phyloP scores from a whole-genome alignment of 2,888 invertebrate genomes.

The Cataglyphis altisquamis region DNA sequence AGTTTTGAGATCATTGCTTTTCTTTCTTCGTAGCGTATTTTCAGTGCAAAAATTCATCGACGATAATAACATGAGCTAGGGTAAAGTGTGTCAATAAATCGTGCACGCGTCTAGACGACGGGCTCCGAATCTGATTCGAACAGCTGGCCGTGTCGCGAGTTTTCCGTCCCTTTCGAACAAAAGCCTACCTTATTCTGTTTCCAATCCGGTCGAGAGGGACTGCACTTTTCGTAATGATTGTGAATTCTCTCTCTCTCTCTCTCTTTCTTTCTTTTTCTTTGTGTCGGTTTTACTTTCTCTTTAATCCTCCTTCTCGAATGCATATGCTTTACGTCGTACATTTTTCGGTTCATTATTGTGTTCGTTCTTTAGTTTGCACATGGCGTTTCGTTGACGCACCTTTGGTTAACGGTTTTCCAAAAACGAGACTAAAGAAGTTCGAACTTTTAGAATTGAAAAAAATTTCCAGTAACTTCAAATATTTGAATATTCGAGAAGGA shows the following conservation, averaged over 20 bases:
- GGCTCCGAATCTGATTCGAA: constrained; percentile 69
- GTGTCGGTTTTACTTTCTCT: not conserved
- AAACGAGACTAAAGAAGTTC: not conserved
- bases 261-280: not conserved
- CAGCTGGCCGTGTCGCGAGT: constrained; percentile 78
- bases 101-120: constrained; percentile 67
- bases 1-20: not conserved
- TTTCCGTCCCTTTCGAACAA: constrained; percentile 72
- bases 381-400: not conserved
- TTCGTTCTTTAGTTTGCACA: not conserved
- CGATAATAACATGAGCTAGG: constrained; percentile 65
- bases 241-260: constrained; percentile 26
- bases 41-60: constrained; percentile 43
- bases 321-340: not conserved
- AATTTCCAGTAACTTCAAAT: not conserved
- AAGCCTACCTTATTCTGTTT: constrained; percentile 62
- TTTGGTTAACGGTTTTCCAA: not conserved
- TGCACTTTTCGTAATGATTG: constrained; percentile 57
- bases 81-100: constrained; percentile 74
- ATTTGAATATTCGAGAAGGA: not conserved
- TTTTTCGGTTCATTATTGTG: constrained; percentile 24
- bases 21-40: constrained; percentile 27
- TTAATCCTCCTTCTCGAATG: constrained; percentile 17
- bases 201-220: constrained; percentile 42
- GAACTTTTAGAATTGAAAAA: too few species aligned